These are phyloP conservation scores for Calcarius ornatus DNA, from an alignment of 2,113 vertebrate species.

Conservation along the genomic window DNA sequence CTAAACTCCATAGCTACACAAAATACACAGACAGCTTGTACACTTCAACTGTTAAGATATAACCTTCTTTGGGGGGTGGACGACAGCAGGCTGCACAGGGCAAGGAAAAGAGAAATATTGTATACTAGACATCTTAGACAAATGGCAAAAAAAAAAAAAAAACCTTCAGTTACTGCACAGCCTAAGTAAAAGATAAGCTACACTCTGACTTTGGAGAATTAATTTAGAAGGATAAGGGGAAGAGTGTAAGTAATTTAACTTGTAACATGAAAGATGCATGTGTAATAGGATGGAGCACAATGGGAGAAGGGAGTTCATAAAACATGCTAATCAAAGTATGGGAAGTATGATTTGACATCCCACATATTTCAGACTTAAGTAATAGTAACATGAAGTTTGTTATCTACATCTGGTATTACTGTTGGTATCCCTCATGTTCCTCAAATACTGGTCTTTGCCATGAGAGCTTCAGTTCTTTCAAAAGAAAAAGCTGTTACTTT, in stretches of 20 bases:
- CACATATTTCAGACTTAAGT: conserved; percentile 35
- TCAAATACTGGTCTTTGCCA: conserved; percentile 38
- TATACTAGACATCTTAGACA: conserved; percentile 64
- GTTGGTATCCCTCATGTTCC: conserved; percentile 52
- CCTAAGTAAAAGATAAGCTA: conserved; percentile 64
- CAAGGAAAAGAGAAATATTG: conserved; percentile 65
- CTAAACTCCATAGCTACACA: conserved; percentile 81
- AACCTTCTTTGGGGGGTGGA: conserved; percentile 61
- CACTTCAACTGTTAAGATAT: conserved; percentile 71
- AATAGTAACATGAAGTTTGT: conserved; percentile 50
- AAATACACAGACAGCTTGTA: conserved; percentile 77
- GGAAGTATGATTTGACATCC: conserved; percentile 55
- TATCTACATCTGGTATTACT: conserved; percentile 51
- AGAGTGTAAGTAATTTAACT: conserved; percentile 62
- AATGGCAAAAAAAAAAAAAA: conserved; percentile 32
- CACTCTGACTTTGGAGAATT: conserved; percentile 66
- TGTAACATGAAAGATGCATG: conserved; percentile 59
- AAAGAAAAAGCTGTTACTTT: conserved; percentile 41
- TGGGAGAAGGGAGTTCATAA: conserved; percentile 38
- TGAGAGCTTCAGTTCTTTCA: conserved; percentile 33
- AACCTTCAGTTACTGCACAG: conserved; percentile 41
- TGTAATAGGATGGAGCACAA: conserved; percentile 58
- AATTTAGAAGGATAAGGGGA: conserved; percentile 63
- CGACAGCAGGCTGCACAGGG: conserved; percentile 68
- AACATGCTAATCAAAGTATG: conserved; percentile 57